Base-by-base conservation (phyloP, 2,888 invertebrate species). In the Tiphia femorata region DNA sequence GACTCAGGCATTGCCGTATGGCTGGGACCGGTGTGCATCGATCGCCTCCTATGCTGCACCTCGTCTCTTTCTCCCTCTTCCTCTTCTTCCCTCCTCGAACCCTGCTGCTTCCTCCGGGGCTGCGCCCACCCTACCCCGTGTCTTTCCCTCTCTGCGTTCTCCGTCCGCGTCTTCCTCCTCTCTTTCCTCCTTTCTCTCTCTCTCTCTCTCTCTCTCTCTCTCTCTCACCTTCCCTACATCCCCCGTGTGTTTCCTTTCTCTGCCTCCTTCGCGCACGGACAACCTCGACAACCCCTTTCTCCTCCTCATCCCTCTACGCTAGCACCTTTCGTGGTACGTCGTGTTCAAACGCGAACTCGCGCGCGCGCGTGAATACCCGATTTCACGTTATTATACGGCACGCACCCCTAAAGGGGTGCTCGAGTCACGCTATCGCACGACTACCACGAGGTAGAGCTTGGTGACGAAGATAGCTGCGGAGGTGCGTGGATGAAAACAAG, bases 11-110 rank as follows among this genome's bases (percentile, higher is more conserved):
- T 60, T 65, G 62, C 63, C 62, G 71, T 67, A 65, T 61, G 67
- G 65, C 71, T 65, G 70, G 70, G 64, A 62, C n/a, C 67, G 71
- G 71, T 73, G n/a, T n/a, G 73, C 73, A 73, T 73, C 73, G 73
- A 73, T 73, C 73, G 67, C 60, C 57, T 62, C 60, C 54, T 38
- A 21, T 37, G 62, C 64, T 69, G 64, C 69, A 67, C 64, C 66
- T 69, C 56, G 53, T 53, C 60, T 44, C 46, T 49, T 48, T 54
- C 50, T 29, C 33, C 43, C 52, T 56, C 53, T 49, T n/a, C 30
- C 20, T 44, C 23, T 20, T 23, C 21, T 25, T 48, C 27, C 30
- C n/a, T 42, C 3, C 38, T 38, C 23, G 12, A 3, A 35, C 40
- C 29, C 20, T 47, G 27, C 43, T 14, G 6, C 17, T 29, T 30